Conservation (phyloP, 2,113 vertebrate genomes). For the Psilopogon haemacephalus region DNA sequence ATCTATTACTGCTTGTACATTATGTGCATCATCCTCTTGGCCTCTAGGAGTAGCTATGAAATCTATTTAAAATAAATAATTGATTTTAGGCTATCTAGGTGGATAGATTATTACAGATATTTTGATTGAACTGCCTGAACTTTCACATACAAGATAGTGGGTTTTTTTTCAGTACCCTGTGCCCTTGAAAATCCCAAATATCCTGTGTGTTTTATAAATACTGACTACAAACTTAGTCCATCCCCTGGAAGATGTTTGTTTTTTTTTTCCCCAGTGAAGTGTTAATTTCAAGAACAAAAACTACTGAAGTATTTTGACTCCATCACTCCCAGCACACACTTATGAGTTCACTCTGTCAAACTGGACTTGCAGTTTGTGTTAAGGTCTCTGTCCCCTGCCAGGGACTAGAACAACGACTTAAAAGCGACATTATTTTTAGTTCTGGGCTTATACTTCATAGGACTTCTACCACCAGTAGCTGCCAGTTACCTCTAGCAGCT, state of each 20-base stretch:
- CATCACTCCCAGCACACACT: neutral
- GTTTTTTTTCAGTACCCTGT: neutral
- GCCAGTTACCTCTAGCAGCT: neutral
- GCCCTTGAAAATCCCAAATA: neutral
- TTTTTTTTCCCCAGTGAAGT: neutral
- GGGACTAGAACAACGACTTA: neutral
- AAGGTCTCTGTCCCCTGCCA: neutral
- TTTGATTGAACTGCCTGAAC: neutral
- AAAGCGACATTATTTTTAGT: neutral
- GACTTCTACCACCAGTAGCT: neutral
- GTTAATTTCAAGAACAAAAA: neutral
- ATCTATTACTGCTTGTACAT: conserved; percentile 93
- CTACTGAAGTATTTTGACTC: neutral
- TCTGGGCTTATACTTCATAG: neutral
- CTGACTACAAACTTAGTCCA: neutral
- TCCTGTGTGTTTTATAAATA: neutral
- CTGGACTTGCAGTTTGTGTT: neutral
- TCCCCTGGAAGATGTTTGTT: neutral
- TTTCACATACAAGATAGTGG: neutral
- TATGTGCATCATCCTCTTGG: conserved; percentile 91
- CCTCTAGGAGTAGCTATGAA: conserved; percentile 79
- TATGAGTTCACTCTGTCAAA: neutral
- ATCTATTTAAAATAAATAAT: conserved; percentile 74
- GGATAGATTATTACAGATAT: neutral
- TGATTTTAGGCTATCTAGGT: neutral